These are phyloP conservation scores for Siderastrea siderea DNA, from an alignment of 92 coral and sea anemone genomes.

Conservation along the genomic window DNA sequence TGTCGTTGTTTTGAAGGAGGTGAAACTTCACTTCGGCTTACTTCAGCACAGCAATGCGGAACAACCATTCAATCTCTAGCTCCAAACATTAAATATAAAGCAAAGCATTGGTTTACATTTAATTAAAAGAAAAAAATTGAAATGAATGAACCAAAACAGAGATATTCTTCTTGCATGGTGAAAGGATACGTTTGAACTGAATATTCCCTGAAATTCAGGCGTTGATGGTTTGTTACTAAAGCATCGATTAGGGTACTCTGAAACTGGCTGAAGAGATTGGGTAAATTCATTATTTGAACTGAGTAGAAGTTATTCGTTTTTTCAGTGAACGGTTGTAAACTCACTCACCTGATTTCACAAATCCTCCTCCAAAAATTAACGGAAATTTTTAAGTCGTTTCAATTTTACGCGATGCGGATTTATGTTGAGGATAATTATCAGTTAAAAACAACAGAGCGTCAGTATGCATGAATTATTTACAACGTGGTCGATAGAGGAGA, in stretches of 20 bases:
- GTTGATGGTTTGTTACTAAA: too few species aligned
- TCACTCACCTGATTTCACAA: slow-evolving; percentile 3
- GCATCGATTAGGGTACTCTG: too few species aligned
- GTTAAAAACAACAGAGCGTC: slow-evolving; percentile 6
- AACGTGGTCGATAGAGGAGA: background rate
- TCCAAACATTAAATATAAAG: background rate
- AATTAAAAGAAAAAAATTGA: too few species aligned
- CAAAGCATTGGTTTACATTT: background rate
- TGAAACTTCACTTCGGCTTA: background rate
- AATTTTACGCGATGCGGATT: slow-evolving; percentile 1
- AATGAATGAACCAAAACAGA: too few species aligned
- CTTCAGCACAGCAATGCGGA: background rate
- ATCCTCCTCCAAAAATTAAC: background rate
- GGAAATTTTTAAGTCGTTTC: background rate
- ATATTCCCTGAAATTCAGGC: background rate
- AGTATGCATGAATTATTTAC: slow-evolving; percentile 23
- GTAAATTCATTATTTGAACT: too few species aligned
- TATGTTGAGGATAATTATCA: slow-evolving; percentile 16
- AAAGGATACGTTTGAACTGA: background rate
- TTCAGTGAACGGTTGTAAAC: background rate
- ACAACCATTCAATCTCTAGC: background rate
- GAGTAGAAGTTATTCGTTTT: too few species aligned
- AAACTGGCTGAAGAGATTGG: background rate
- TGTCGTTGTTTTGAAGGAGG: too few species aligned
- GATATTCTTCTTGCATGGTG: too few species aligned